A percentile compares a stretch with the other conserved stretches of the same genome.
These are phyloP conservation scores for Pristiophorus japonicus DNA, from an alignment of 2,113 vertebrate genomes.

Conservation along the genomic window DNA sequence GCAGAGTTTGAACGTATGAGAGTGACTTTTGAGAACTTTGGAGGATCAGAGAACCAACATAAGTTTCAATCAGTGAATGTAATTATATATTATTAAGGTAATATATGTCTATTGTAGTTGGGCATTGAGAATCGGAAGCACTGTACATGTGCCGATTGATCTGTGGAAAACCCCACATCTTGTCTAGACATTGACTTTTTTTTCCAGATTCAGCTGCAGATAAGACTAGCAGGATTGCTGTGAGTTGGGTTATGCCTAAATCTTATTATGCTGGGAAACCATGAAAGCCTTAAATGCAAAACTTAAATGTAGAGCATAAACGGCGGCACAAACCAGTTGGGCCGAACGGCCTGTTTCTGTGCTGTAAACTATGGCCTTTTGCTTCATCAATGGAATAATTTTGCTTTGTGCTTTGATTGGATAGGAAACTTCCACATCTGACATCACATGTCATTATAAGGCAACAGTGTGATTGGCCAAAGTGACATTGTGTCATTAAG, in stretches of 20 bases:
- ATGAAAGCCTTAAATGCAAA: not conserved
- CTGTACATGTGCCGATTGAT: not conserved
- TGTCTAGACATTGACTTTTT: not conserved
- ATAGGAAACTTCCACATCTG: not conserved
- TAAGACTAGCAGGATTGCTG: not conserved
- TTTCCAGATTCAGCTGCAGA: not conserved
- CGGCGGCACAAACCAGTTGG: not conserved
- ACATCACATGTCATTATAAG: not conserved
- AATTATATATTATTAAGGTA: not conserved
- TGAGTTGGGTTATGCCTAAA: not conserved
- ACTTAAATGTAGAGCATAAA: not conserved
- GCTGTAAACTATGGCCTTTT: not conserved
- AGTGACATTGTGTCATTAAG: not conserved
- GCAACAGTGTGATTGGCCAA: not conserved
- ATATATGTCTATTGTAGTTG: not conserved
- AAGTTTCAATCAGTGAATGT: not conserved
- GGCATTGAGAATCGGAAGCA: not conserved
- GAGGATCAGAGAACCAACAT: not conserved
- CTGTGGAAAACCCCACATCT: not conserved
- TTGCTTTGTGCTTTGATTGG: not conserved
- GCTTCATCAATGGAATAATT: not conserved
- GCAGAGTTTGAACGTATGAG: not conserved
- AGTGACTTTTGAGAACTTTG: not conserved
- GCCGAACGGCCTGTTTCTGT: not conserved
- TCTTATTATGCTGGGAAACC: not conserved